phyloP scores from a whole-genome alignment of 2,113 vertebrate species.

The Festucalex cinctus region DNA sequence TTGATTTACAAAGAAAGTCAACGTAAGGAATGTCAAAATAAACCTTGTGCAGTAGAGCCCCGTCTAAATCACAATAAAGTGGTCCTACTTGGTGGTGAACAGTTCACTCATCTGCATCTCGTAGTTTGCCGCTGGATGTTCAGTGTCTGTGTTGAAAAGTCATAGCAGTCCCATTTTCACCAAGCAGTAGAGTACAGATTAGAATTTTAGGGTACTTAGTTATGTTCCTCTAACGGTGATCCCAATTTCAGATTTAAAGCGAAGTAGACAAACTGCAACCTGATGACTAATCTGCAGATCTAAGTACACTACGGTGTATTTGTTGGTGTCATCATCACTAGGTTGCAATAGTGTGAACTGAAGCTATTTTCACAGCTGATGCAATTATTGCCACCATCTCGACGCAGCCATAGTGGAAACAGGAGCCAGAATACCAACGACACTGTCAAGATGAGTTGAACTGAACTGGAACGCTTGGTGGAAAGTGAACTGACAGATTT shows the following conservation, averaged over 20 bases:
- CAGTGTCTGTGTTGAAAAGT: conserved; percentile 10
- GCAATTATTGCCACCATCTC: not conserved
- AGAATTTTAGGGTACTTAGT: not conserved
- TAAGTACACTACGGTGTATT: too few species aligned
- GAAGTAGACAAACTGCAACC: not conserved
- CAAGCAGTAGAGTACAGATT: not conserved
- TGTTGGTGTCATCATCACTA: not conserved
- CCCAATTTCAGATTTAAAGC: not conserved
- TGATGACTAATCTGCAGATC: too few species aligned
- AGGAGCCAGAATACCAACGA: not conserved
- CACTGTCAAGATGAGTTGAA: not conserved
- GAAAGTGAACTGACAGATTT: not conserved
- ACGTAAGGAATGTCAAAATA: conserved; percentile 67
- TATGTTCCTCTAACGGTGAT: not conserved
- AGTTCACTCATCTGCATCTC: conserved; percentile 12
- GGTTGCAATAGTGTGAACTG: not conserved
- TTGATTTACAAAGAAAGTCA: conserved; percentile 79
- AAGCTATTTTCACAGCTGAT: not conserved
- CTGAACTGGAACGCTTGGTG: not conserved
- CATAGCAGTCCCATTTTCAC: not conserved
- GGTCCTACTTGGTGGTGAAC: conserved; percentile 10
- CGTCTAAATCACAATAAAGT: conserved; percentile 20
- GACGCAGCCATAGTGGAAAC: not conserved
- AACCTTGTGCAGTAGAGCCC: conserved; percentile 32
- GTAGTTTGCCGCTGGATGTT: conserved; percentile 44